These are phyloP conservation scores for Columbina picui DNA, from an alignment of 2,113 vertebrate species.

Conservation along the genomic window DNA sequence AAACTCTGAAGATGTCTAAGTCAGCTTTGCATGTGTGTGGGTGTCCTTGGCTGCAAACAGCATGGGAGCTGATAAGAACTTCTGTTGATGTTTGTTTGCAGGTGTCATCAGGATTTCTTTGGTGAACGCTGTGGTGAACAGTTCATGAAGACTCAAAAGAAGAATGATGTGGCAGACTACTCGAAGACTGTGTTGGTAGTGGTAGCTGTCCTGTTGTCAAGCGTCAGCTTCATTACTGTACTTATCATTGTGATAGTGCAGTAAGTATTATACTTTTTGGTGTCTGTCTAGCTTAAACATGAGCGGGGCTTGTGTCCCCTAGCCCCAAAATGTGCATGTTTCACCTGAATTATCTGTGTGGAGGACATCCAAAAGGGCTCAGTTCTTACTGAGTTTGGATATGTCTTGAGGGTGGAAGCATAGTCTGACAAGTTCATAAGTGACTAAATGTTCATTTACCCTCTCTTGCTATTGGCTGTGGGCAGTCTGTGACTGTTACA, in stretches of 20 bases:
- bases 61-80: constrained; percentile 18
- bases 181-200: constrained; percentile 70
- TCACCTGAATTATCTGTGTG: neutral
- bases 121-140: constrained; percentile 81
- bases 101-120: constrained; percentile 78
- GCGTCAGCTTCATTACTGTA: constrained; percentile 61
- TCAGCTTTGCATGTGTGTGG: neutral
- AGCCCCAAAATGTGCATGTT: neutral
- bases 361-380: neutral
- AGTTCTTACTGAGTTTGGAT: neutral
- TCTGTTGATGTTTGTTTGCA: constrained; percentile 67
- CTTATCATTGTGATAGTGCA: constrained; percentile 65
- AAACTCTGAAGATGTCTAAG: constrained; percentile 5
- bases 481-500: accelerated
- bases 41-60: constrained; percentile 25
- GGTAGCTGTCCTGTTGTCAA: constrained; percentile 63
- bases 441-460: neutral
- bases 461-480: neutral
- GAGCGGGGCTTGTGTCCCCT: accelerated
- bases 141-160: constrained; percentile 77
- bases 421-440: neutral
- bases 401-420: neutral
- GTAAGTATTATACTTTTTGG: constrained; percentile 68
- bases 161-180: constrained; percentile 51
- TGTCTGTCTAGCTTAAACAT: neutral